Evolutionary conservation across 2,113 vertebrate species (phyloP).

Genomic region (Oenanthe oenanthe): DNA sequence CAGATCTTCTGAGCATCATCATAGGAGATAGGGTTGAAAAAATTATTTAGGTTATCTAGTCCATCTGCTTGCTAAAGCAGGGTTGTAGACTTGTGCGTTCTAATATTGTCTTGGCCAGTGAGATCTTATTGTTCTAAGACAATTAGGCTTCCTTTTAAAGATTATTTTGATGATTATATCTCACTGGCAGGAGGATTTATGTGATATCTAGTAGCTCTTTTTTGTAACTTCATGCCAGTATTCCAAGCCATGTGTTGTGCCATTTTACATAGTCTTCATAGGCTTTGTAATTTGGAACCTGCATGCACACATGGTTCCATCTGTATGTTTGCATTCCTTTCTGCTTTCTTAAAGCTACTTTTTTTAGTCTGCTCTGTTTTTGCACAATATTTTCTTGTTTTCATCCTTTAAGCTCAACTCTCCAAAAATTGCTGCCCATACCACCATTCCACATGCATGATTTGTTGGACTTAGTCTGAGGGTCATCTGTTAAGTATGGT

Average conservation of each 20-base stretch:
- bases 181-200: constrained; percentile 15
- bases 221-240: constrained; percentile 1
- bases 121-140: constrained; percentile 19
- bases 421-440: neutral
- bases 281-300: neutral
- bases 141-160: constrained; percentile 1
- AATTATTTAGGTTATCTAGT: constrained; percentile 17
- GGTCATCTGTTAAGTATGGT: neutral
- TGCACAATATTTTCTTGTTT: neutral
- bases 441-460: neutral
- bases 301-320: neutral
- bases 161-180: neutral
- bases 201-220: neutral
- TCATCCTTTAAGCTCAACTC: neutral
- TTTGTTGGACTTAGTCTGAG: neutral
- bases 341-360: neutral
- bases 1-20: constrained; percentile 62
- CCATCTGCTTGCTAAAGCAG: constrained; percentile 30
- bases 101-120: constrained; percentile 22
- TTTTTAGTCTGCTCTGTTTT: neutral
- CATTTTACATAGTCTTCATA: neutral
- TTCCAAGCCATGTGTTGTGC: constrained; percentile 12
- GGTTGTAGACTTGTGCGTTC: constrained; percentile 16
- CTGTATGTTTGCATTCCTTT: neutral
- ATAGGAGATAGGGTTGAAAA: constrained; percentile 33